Evolutionary conservation across 2,113 vertebrate species (phyloP), one percentile per base, ranked within the genome.

Genomic region (Burhinus oedicnemus): DNA sequence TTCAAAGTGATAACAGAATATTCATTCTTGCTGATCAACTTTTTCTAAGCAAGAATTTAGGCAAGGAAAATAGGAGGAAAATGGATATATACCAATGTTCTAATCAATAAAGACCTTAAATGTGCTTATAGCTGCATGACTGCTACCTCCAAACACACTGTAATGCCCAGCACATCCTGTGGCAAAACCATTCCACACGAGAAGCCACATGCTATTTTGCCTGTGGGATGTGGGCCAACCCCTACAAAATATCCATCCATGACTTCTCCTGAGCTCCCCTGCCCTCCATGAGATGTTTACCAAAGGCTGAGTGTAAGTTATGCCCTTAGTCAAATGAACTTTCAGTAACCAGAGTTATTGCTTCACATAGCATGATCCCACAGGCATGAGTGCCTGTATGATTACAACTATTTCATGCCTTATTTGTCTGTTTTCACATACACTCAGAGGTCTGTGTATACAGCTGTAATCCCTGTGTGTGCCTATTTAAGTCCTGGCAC

Each of bases 341-440:
- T 94, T 22, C 60, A 68, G 60, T 68, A 74, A 90, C 11, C 44
- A 23, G 87, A 92, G 71, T 77, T 88, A 74, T 27, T 93, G 64
- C 75, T 94, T 88, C 68, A 88, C 57, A 34, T n/a, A 93, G 68
- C 42, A 45, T 5, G 14, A 83, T 8, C 10, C 34, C 68, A 80
- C 34, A 55, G 64, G 64, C 60, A 93, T 8, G 16, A 93, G 29
- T 81, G 45, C 42, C 49, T 77, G 6, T n/a, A 44, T 2, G 17
- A 86, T 55, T 77, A 88, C 17, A 62, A 61, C 47, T 87, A 62
- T 71, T 87, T 92, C 52, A 84, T 71, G 89, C 74, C 64, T 96
- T 95, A 86, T 83, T 93, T 92, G 38, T 51, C 72, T 89, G 25
- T 83, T 97, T 87, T 61, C 64, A 84, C 52, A 44, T 38, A 62